Conservation (phyloP, 2,113 vertebrate genomes). For the Helogale parvula region DNA sequence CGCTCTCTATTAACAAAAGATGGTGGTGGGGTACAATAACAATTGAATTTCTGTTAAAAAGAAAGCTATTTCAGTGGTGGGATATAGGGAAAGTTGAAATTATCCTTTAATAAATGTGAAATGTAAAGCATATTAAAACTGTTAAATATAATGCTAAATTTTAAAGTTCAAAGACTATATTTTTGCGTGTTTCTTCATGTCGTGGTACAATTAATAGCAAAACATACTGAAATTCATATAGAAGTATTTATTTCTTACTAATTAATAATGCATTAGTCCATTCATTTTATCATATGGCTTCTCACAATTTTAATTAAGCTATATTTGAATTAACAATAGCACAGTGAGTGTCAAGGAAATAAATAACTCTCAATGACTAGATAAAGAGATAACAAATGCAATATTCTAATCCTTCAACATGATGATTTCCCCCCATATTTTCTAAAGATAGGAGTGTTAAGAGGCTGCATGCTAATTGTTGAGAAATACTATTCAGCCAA, state of each 20-base stretch:
- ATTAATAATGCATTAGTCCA: not conserved
- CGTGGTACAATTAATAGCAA: not conserved
- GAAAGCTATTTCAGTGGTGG: not conserved
- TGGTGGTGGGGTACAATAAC: not conserved
- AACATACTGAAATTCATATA: slow-evolving; percentile 10
- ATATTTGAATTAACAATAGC: not conserved
- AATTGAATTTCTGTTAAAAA: not conserved
- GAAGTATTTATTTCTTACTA: slow-evolving; percentile 38
- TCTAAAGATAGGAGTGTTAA: not conserved
- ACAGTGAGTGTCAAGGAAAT: not conserved
- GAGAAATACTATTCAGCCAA: not conserved
- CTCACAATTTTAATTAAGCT: slow-evolving; percentile 42
- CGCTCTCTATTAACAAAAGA: not conserved
- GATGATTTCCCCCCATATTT: not conserved
- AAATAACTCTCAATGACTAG: not conserved
- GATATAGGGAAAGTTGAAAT: not conserved
- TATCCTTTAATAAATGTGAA: not conserved
- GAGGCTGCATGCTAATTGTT: not conserved
- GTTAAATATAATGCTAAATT: not conserved
- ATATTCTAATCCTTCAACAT: not conserved
- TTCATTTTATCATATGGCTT: slow-evolving; percentile 17
- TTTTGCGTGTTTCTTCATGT: not conserved
- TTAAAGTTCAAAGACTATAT: slow-evolving; percentile 1
- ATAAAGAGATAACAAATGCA: not conserved
- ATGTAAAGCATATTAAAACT: not conserved